Base-by-base conservation (phyloP, 2,113 vertebrate genomes). In the Motacilla tschutschensis region DNA sequence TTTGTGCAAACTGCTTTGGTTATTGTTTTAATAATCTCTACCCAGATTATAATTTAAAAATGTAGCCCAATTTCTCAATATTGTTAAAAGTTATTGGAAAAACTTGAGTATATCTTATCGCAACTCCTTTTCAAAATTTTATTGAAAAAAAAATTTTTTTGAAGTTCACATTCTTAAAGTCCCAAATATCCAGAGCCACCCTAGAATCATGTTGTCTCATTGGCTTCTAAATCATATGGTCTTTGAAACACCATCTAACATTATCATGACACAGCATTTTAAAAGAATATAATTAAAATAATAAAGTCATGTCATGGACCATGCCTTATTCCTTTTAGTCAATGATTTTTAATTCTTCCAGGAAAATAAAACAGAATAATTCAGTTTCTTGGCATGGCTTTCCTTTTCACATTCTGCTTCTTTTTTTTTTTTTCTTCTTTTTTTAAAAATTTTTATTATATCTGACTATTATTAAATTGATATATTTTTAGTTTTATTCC, bases 341-440 rank as follows among this genome's bases (percentile, higher is more conserved):
- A 75, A 64, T 75, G 33, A 17, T 72, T 75, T 88, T 65, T 86
- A 81, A 62, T 57, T 41, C 35, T 82, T 85, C 31, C 57, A 78
- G 44, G 36, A 91, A 89, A 89, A 85, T 57, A 84, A 84, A 69
- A 72, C 33, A 35, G 19, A 85, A 85, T 67, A 92, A 81, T 76
- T 75, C 21, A 25, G 5, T 63, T 74, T 85, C 36, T 63, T 87
- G 86, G 48, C 65, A 78, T 36, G 10, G 5, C 6, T 73, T 88
- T 58, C 29, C 22, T 62, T 85, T 54, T 70, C 29, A 62, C 10
- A 58, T 79, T 33, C 12, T 7, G 0, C 7, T 4, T 36, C 53
- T 29, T 24, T 25, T 44, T 76, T 26, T 1, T 58, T 33, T 33
- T 33, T 33, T 33, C 33, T 33, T 33, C 33, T 33, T 33, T 33